Conservation (phyloP, 1,140 invertebrate genomes). For the Hestina assimilis region DNA sequence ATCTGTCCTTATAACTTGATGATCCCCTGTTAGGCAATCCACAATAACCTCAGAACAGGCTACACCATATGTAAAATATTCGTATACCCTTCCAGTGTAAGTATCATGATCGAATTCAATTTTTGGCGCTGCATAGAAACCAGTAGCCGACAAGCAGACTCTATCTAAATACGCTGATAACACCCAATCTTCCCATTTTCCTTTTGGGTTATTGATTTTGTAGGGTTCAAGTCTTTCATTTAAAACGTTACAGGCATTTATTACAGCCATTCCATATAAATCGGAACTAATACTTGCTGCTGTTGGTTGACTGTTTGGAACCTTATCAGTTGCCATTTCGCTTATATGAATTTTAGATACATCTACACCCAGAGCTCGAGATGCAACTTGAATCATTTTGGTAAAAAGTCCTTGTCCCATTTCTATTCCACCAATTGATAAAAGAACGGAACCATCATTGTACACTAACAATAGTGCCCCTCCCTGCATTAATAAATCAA, state of each 20-base stretch:
- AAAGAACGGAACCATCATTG: slow-evolving; percentile 80
- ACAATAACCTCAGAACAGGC: slow-evolving; percentile 80
- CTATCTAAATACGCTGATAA: slow-evolving; percentile 80
- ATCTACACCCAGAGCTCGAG: slow-evolving; percentile 78
- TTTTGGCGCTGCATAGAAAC: slow-evolving; percentile 78
- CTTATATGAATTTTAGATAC: slow-evolving; percentile 80
- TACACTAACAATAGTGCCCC: slow-evolving; percentile 80
- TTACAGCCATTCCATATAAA: slow-evolving; percentile 84
- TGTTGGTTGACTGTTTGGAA: slow-evolving; percentile 84
- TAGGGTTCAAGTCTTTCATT: slow-evolving; percentile 79
- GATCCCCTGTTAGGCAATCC: slow-evolving; percentile 80
- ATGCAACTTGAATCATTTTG: slow-evolving; percentile 80
- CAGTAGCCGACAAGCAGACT: slow-evolving; percentile 80
- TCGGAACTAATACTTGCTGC: slow-evolving; percentile 84
- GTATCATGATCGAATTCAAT: slow-evolving; percentile 76
- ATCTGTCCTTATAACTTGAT: slow-evolving; percentile 82
- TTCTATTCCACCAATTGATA: slow-evolving; percentile 84
- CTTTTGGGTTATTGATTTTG: slow-evolving; percentile 76
- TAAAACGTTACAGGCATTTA: slow-evolving; percentile 81
- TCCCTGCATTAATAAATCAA: slow-evolving; percentile 59
- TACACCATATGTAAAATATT: slow-evolving; percentile 79
- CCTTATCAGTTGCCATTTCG: slow-evolving; percentile 83
- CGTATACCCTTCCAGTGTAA: slow-evolving; percentile 68
- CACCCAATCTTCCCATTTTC: slow-evolving; percentile 83
- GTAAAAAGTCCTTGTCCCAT: slow-evolving; percentile 86